Base-by-base conservation (phyloP, 2,797 vertebrate species). In the Enteromius viviparus region DNA sequence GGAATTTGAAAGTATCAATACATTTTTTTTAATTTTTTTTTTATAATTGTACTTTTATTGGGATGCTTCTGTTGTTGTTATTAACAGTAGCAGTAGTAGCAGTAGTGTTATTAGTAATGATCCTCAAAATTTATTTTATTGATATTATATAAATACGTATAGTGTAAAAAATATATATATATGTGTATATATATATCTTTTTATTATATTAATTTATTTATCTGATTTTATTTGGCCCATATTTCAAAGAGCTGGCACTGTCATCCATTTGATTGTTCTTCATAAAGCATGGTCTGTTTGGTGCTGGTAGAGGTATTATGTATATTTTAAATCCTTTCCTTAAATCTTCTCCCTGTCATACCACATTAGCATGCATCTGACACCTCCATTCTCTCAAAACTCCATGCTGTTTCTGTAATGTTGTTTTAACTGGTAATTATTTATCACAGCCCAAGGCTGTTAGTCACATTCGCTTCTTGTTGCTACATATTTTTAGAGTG, bases 361-460 rank as follows among this genome's bases (percentile, higher is more conserved):
- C 85, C 86, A 80, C 81, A 82, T 85, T 89, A 86, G 86, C 86
- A 89, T 89, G 85, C 84, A 90, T 90, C 85, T 86, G 82, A 84
- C 85, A n/a, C 55, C 47, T 74, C 26, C 62, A 37, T 80, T 79
- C 49, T 74, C 8, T 55, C 42, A 72, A 83, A 83, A 62, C 53
- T 47, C 12, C 66, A 68, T 72, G 74, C 76, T 74, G 72, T 87
- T 89, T 89, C 87, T 90, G 90, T 87, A 88, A 88, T 87, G 85
- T 89, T 68, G 89, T 89, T 91, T 89, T 93, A 92, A 92, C 87
- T 89, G 88, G 88, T 93, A 94, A 94, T 93, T 94, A 92, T 93
- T 91, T 91, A 92, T 91, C 89, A 82, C 87, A 89, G 90, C 92
- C 90, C 65, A 76, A 69, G 91, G 91, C 92, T 88, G 79, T 77